Percentiles rank a stretch among this genome's conserved stretches.
Evolutionary conservation across 2,797 vertebrate genomes (phyloP).

Genomic region (Eidolon dupreanum): DNA sequence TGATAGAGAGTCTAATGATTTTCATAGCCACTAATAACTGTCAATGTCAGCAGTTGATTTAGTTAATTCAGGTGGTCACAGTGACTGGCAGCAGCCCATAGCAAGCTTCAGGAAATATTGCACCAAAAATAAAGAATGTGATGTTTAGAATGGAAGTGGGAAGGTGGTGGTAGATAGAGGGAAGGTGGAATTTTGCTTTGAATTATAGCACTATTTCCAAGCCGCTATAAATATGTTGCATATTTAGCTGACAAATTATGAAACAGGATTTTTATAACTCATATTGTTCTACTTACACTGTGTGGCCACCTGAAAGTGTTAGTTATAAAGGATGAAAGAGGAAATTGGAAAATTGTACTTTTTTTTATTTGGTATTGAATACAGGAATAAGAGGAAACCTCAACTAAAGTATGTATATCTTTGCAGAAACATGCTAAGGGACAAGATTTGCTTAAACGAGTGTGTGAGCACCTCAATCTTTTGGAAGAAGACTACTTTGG

Average conservation of each 20-base stretch:
- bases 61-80: not conserved
- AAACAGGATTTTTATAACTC: conserved; percentile 7
- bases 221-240: not conserved
- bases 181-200: conserved; percentile 33
- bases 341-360: conserved; percentile 4
- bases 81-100: not conserved
- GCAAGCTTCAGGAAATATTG: conserved; percentile 7
- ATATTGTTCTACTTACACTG: not conserved
- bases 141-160: not conserved
- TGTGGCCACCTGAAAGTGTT: conserved; percentile 42
- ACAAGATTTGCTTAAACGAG: conserved; percentile 95
- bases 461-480: conserved; percentile 97
- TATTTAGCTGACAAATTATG: conserved; percentile 35
- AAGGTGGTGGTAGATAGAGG: not conserved
- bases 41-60: not conserved
- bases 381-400: conserved; percentile 17
- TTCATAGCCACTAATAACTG: conserved; percentile 22
- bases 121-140: not conserved
- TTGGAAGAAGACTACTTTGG: conserved; percentile 98
- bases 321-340: conserved; percentile 38
- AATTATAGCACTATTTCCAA: conserved; percentile 2
- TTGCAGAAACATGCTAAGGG: conserved; percentile 97
- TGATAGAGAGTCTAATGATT: not conserved
- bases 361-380: conserved; percentile 22
- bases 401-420: conserved; percentile 41